These are phyloP conservation scores for Todiramphus chloris DNA, from an alignment of 2,113 vertebrate genomes.

Conservation along the genomic window DNA sequence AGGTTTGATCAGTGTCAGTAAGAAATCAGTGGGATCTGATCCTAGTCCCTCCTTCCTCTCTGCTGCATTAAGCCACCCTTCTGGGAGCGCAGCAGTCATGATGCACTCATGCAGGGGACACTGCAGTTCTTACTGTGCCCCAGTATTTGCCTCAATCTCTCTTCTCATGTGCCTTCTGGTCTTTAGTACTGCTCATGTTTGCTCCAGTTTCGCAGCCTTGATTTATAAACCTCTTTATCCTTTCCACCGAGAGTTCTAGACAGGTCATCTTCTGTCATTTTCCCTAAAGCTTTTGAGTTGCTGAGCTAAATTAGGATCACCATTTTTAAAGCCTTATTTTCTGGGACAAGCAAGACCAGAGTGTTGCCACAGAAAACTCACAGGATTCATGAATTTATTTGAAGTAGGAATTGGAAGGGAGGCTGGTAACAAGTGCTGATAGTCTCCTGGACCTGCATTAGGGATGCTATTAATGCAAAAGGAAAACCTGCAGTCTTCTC, in stretches of 20 bases:
- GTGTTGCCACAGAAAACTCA: constrained; percentile 1
- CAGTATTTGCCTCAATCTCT: not conserved
- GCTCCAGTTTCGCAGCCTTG: constrained; percentile 56
- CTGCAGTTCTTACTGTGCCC: not conserved
- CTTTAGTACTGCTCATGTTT: not conserved
- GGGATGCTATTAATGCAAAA: not conserved
- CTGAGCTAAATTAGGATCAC: constrained; percentile 59
- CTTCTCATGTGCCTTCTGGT: not conserved
- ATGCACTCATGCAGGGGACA: not conserved
- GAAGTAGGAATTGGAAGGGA: not conserved
- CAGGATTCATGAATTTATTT: not conserved
- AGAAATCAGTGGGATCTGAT: not conserved
- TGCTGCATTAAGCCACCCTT: not conserved
- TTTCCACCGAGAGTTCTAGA: constrained; percentile 44
- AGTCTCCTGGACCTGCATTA: not conserved
- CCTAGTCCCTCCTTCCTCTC: not conserved
- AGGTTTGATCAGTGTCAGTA: not conserved
- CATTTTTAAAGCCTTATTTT: constrained; percentile 50
- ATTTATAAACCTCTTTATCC: constrained; percentile 62
- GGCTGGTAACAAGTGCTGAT: not conserved
- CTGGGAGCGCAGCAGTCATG: rapidly evolving
- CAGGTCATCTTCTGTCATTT: constrained; percentile 26
- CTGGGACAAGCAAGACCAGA: constrained; percentile 23
- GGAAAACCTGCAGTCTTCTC: not conserved
- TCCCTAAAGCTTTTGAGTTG: constrained; percentile 49